Evolutionary conservation across 1,140 invertebrate species (phyloP).

Genomic region (Archivesica marissinica): DNA sequence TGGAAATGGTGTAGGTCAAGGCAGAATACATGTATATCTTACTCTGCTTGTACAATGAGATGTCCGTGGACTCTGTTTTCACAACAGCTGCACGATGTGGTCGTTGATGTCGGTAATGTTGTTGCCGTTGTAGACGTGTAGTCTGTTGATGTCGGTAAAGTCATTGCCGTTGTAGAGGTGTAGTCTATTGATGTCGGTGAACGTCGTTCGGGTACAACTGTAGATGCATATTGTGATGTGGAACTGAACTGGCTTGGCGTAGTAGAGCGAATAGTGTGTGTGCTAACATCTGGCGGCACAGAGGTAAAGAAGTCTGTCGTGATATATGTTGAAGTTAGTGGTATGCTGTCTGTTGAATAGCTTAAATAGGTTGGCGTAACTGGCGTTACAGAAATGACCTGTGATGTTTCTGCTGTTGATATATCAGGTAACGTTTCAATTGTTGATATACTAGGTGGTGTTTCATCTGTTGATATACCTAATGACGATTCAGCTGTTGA

Average conservation of each 20-base stretch:
- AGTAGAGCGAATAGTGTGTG: background rate
- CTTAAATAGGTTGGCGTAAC: conserved; percentile 21
- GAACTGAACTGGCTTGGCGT: background rate
- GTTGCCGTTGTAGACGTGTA: background rate
- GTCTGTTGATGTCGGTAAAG: background rate
- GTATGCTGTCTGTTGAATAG: background rate
- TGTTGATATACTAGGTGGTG: too few species aligned
- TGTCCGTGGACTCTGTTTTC: background rate
- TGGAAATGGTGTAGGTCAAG: background rate
- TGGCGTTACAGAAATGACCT: conserved; percentile 34
- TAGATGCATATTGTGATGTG: background rate
- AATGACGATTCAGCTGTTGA: too few species aligned
- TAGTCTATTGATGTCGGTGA: background rate
- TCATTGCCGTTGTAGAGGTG: background rate
- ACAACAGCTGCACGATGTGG: background rate
- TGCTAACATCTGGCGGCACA: background rate
- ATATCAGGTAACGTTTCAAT: background rate
- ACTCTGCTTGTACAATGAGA: background rate
- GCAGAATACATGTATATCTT: background rate
- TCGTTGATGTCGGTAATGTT: background rate
- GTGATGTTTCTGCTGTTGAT: conserved; percentile 36
- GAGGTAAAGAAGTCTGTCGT: background rate
- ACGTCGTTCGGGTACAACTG: background rate
- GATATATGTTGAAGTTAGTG: background rate
- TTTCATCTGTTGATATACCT: too few species aligned